Base-by-base conservation (phyloP, 2,797 vertebrate genomes). In the Brachymystax lenok region DNA sequence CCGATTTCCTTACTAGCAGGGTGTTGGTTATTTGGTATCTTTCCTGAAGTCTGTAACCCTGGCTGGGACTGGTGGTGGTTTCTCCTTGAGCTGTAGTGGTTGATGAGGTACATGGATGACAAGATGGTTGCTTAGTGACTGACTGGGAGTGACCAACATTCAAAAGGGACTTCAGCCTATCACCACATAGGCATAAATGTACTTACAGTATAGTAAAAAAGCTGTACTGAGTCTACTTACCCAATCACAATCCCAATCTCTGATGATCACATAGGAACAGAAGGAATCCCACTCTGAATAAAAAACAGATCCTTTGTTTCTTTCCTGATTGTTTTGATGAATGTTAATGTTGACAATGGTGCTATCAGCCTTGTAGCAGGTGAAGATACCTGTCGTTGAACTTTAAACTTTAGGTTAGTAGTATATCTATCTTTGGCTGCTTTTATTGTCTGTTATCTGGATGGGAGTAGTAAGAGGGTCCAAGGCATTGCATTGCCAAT, bases 301-400 rank as follows among this genome's bases (percentile, higher is more conserved):
- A 78, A 78, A 67, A 35, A 1, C 33, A 33, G 68, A 68, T 75
- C 63, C 71, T 83, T 77, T 82, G 69, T 81, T 59, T 70, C 68
- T 73, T 46, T 64, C 40, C 52, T 69, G 50, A 69, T 72, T 74
- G n/a, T 79, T 74, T 77, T 73, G 69, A 76, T 77, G 79, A 83
- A 86, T 82, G 77, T 78, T 78, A 72, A 77, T 76, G 82, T 46
- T 46, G 77, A 88, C 40, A 46, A 75, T 40, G 91, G 92, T 93
- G 94, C 93, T 94, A 89, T 82, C 54, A 77, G 75, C 79, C 78
- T 79, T 75, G 56, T 69, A 82, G 74, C 67, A 79, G 77, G 78
- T 84, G 52, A 63, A 63, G 76, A 88, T 83, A 46, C 71, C 64
- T 82, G 74, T 75, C 24, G 73, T 80, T 70, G n/a, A 78, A 78